Conservation (phyloP, 2,113 vertebrate species). For the Acanthisitta chloris region DNA sequence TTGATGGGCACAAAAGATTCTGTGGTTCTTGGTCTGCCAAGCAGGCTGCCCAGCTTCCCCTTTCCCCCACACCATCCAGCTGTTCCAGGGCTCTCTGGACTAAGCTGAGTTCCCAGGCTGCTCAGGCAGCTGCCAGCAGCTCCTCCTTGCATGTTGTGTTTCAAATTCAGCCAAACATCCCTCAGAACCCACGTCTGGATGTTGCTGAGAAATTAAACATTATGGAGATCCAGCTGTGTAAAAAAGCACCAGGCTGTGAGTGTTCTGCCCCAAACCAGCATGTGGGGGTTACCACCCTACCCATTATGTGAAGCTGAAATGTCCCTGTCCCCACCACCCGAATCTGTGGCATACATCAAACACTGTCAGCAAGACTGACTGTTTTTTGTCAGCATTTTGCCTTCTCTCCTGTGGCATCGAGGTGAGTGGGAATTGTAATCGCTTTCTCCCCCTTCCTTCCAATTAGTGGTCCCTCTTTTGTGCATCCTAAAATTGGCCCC, state of each 20-base stretch:
- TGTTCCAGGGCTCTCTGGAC: neutral
- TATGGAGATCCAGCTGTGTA: neutral
- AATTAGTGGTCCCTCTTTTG: neutral
- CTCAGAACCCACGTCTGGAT: neutral
- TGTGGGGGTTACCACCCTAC: neutral
- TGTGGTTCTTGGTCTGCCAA: neutral
- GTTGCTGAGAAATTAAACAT: neutral
- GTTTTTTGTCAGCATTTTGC: neutral
- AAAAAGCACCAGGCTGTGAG: neutral
- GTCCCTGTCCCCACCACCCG: neutral
- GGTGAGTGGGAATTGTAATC: neutral
- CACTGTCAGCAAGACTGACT: neutral
- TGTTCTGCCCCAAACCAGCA: neutral
- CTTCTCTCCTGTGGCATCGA: neutral
- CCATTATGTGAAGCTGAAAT: neutral
- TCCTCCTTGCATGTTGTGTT: neutral
- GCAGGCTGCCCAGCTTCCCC: accelerated
- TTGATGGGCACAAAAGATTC: neutral
- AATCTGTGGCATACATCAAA: neutral
- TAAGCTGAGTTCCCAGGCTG: neutral
- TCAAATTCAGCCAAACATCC: neutral
- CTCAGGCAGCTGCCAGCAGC: neutral
- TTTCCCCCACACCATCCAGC: neutral
- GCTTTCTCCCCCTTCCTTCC: neutral
- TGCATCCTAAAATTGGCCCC: neutral